A percentile compares a stretch with the other conserved stretches of the same genome.
Evolutionary conservation across 37 sponge, comb jelly and placozoan species (phyloP).

Genomic region (Ephydatia muelleri): DNA sequence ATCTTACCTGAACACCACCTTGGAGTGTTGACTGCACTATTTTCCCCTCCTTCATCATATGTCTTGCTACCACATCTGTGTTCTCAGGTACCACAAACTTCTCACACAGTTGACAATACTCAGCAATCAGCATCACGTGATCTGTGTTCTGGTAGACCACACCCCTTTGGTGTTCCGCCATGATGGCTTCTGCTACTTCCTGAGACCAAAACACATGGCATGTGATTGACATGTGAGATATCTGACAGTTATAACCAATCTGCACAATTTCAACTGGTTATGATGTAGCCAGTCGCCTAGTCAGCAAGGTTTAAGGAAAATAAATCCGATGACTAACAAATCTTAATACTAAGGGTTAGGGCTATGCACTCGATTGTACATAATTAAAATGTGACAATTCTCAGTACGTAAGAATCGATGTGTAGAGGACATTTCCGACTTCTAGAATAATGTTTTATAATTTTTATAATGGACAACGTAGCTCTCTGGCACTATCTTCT

Average conservation of each 20-base stretch:
- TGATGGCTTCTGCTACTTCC: slow-evolving; percentile 44
- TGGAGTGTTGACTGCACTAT: background rate
- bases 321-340: too few relatives aligned
- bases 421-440: too few relatives aligned
- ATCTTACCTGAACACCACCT: background rate
- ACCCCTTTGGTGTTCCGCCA: slow-evolving; percentile 7
- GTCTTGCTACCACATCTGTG: slow-evolving; percentile 3
- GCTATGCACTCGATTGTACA: too few relatives aligned
- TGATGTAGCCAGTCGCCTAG: too few relatives aligned
- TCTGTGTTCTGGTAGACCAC: slow-evolving; percentile 58
- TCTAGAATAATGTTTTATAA: background rate
- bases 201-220: slow-evolving; percentile 3
- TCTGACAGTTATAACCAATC: too few relatives aligned
- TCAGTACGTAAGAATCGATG: too few relatives aligned
- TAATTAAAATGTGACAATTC: too few relatives aligned
- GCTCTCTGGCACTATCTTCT: too few relatives aligned
- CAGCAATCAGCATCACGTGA: slow-evolving; percentile 9
- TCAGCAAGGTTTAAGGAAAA: too few relatives aligned
- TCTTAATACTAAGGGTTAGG: too few relatives aligned
- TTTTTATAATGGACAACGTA: too few relatives aligned
- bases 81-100: background rate
- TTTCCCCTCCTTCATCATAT: slow-evolving; percentile 12
- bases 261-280: too few relatives aligned
- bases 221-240: background rate
- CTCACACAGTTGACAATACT: slow-evolving; percentile 22